phyloP scores from a whole-genome alignment of 2,113 vertebrate species.

The Archocentrus centrarchus region DNA sequence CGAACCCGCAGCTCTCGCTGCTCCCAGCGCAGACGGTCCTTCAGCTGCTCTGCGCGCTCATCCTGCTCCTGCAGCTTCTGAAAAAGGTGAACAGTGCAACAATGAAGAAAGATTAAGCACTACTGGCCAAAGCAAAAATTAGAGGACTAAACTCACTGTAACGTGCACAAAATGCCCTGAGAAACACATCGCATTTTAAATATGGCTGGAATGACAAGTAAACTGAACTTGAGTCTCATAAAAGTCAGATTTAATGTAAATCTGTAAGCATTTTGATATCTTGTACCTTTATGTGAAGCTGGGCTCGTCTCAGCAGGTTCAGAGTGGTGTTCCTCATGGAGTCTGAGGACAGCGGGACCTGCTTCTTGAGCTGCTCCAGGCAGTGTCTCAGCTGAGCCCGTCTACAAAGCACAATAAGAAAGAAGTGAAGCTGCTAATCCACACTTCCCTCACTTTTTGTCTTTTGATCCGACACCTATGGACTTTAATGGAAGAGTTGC shows the following conservation, averaged over 20 bases:
- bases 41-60: constrained; percentile 82
- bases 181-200: background rate
- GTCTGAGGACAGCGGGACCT: constrained; percentile 87
- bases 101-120: background rate
- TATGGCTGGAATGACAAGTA: background rate
- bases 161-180: background rate
- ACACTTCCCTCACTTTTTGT: background rate
- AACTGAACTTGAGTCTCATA: background rate
- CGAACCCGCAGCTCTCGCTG: constrained; percentile 85
- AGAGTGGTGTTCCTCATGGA: constrained; percentile 87
- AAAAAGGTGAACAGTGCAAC: background rate
- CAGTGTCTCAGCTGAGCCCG: constrained; percentile 90
- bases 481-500: background rate
- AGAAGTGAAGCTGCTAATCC: background rate
- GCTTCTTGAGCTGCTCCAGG: constrained; percentile 92
- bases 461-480: background rate
- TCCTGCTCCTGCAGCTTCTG: constrained; percentile 94
- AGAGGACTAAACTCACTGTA: background rate
- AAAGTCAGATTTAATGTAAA: background rate
- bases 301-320: constrained; percentile 88
- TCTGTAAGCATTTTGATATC: background rate
- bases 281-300: constrained; percentile 91
- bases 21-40: constrained; percentile 85
- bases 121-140: background rate
- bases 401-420: constrained; percentile 68